These are phyloP conservation scores for Pseudolycoriella hygida DNA, from an alignment of 2,888 invertebrate genomes.

Conservation along the genomic window DNA sequence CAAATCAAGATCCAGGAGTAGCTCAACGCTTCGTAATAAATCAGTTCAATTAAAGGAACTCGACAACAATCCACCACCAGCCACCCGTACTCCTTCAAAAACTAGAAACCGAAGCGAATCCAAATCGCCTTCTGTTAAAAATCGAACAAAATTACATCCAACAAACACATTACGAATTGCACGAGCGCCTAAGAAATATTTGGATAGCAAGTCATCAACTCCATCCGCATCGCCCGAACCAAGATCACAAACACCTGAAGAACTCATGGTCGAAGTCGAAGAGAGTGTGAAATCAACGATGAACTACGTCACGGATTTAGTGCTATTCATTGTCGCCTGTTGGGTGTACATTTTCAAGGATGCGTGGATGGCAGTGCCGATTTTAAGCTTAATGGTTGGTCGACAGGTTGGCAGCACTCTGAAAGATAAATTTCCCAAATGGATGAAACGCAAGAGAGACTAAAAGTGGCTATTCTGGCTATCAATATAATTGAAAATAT, in stretches of 20 bases:
- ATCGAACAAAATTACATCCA: constrained; percentile 10
- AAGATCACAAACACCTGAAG: constrained; percentile 21
- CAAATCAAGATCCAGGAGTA: constrained; percentile 22
- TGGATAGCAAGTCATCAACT: neutral
- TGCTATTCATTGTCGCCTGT: constrained; percentile 55
- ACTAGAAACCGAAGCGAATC: constrained; percentile 11
- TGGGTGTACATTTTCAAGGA: constrained; percentile 70
- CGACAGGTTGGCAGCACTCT: constrained; percentile 55
- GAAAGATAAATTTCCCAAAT: constrained; percentile 36
- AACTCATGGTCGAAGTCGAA: constrained; percentile 43
- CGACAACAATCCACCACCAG: constrained; percentile 1
- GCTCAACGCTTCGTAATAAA: constrained; percentile 13
- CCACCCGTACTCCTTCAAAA: constrained; percentile 5
- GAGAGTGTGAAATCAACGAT: constrained; percentile 48
- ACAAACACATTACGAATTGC: neutral
- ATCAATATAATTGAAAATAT: too few species aligned
- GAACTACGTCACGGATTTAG: constrained; percentile 56
- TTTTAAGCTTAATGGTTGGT: constrained; percentile 57
- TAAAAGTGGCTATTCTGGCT: constrained; percentile 7
- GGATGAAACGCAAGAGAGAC: constrained; percentile 30
- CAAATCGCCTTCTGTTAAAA: constrained; percentile 15
- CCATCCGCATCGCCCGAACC: constrained; percentile 3
- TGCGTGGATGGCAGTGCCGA: constrained; percentile 61
- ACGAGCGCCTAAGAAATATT: neutral
- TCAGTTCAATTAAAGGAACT: neutral